These are phyloP conservation scores for Syritta pipiens DNA, from an alignment of 2,888 invertebrate genomes.

Conservation along the genomic window DNA sequence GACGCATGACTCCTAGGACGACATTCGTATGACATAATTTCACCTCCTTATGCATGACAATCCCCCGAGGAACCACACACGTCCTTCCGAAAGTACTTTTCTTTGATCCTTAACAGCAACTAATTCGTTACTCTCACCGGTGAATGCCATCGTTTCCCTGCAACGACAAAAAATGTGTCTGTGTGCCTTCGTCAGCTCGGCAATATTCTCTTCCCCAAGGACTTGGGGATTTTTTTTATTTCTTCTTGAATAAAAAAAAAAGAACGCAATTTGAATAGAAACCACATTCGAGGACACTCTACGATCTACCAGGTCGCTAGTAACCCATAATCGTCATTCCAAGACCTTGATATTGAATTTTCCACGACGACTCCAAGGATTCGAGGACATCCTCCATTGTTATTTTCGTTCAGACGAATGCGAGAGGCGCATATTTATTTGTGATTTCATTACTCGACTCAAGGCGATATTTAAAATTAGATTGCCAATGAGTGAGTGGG, in stretches of 20 bases:
- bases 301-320: background rate
- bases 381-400: slow-evolving; percentile 8
- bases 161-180: no score
- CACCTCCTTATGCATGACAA: no score
- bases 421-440: slow-evolving; percentile 2
- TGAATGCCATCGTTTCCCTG: no score
- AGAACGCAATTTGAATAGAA: slow-evolving; percentile 8
- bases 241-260: no score
- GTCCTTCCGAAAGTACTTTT: no score
- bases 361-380: slow-evolving; percentile 16
- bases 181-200: no score
- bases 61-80: no score
- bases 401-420: slow-evolving; percentile 23
- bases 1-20: no score
- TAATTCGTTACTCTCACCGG: no score
- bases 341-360: slow-evolving; percentile 34
- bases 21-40: no score
- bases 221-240: no score
- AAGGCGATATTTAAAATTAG: slow-evolving; percentile 31
- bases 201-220: no score
- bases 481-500: background rate
- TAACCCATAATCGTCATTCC: slow-evolving; percentile 8
- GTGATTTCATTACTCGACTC: slow-evolving; percentile 20
- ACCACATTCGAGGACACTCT: slow-evolving; percentile 6
- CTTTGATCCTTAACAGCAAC: slow-evolving; percentile 9